A percentile compares a stretch with the other conserved stretches of the same genome.
phyloP scores from a whole-genome alignment of 2,797 vertebrate genomes.

The Dromococcyx pavoninus region DNA sequence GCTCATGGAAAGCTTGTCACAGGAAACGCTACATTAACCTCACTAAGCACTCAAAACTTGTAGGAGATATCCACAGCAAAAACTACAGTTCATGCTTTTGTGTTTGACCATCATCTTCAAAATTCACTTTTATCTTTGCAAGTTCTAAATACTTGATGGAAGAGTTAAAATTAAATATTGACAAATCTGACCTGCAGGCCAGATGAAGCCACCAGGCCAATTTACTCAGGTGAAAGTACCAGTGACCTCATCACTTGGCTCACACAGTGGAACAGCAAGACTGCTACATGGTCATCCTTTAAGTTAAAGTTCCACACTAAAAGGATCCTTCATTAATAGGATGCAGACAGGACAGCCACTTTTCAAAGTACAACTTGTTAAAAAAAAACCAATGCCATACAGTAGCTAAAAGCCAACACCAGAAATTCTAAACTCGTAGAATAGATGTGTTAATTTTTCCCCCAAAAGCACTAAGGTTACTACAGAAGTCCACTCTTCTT shows the following conservation, averaged over 20 bases:
- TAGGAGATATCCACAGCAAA: neutral
- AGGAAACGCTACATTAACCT: neutral
- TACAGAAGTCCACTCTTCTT: accelerated
- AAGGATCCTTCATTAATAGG: neutral
- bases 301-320: neutral
- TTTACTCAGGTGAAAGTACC: neutral
- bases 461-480: neutral
- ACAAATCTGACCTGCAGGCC: neutral
- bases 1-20: neutral
- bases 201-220: neutral
- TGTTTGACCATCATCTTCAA: neutral
- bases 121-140: neutral
- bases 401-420: neutral
- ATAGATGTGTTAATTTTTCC: accelerated
- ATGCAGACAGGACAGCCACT: neutral
- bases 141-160: neutral
- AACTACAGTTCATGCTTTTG: neutral
- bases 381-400: neutral
- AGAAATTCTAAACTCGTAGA: neutral
- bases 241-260: neutral
- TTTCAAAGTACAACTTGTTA: neutral
- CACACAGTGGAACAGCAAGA: neutral
- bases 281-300: neutral
- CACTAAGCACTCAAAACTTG: neutral
- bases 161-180: neutral